Base-by-base conservation (phyloP, 2,113 vertebrate species). In the Rousettus leschenaultii region DNA sequence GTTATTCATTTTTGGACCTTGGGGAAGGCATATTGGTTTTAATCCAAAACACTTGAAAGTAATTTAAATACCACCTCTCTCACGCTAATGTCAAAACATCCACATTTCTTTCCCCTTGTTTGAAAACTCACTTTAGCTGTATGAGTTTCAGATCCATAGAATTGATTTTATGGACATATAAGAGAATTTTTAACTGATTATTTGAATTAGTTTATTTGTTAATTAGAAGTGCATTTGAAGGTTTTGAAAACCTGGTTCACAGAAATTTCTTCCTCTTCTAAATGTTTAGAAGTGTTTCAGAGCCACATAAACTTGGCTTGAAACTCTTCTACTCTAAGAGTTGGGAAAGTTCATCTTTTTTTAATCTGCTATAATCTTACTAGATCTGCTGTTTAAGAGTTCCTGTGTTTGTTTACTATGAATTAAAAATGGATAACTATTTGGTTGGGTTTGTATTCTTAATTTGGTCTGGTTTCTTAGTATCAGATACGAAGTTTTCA, bases 31-130 rank as follows among this genome's bases (percentile, higher is more conserved):
- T 86, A 83, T 1, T 96, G 48, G 35, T 88, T 95, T 95, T 83
- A 92, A 91, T 95, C 73, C 78, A 91, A 40, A 84, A 95, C 70
- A 71, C 35, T 96, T 85, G 90, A 48, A 91, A 96, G 45, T 92
- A 92, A 84, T 91, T 96, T 91, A 93, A 91, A 74, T 30, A 55
- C 59, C 8, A 51, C 61, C 38, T 77, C 33, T 94, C 45, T 95
- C 59, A 63, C 16, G 40, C 65, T 79, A 3, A 18, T 38, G 57
- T 38, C 43, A 86, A 92, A 83, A 86, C 22, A 93, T 86, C 59
- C 33, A 83, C 70, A 55, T 63, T 95, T 92, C 73, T 79, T 89
- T 57, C 7, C 22, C 35, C 40, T 40, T 48, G 43, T 65, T 92
- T 74, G 30, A 43, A 83, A 75, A 77, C 55, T 83, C 35, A 65